phyloP scores from a whole-genome alignment of 2,797 vertebrate species.

The Poecile montanus region DNA sequence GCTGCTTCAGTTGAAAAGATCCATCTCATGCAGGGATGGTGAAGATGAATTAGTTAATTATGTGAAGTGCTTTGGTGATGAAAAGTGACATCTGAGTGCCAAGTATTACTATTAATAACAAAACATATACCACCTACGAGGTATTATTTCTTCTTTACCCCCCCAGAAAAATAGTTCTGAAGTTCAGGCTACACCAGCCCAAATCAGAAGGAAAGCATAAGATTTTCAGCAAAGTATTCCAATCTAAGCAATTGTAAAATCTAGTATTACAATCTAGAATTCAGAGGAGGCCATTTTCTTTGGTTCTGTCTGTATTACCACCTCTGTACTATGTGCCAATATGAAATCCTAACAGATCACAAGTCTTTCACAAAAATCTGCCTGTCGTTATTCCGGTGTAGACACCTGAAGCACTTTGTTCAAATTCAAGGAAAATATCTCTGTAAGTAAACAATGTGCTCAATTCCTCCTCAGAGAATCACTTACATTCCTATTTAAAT shows the following conservation, averaged over 20 bases:
- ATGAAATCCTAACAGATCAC: background rate
- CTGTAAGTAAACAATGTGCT: background rate
- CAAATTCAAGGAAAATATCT: background rate
- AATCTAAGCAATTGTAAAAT: background rate
- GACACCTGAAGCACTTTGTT: background rate
- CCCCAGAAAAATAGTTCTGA: background rate
- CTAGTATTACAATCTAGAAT: background rate
- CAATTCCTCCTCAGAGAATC: background rate
- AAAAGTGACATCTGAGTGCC: constrained; percentile 47
- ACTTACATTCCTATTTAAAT: background rate
- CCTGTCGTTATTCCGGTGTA: background rate
- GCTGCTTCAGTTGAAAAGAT: background rate
- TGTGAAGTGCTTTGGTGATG: constrained; percentile 25
- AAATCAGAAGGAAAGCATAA: background rate
- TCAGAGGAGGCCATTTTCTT: background rate
- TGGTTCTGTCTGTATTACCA: background rate
- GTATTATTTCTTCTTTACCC: constrained; percentile 5
- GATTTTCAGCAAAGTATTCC: background rate
- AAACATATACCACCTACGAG: constrained; percentile 27
- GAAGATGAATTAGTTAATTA: constrained; percentile 48
- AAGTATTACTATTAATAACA: constrained; percentile 51
- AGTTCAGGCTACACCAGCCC: background rate
- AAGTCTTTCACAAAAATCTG: background rate
- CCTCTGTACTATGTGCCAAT: background rate
- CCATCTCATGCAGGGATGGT: background rate